Evolutionary conservation across 2,113 vertebrate species (phyloP).

Genomic region (Plecturocebus donacophilus): DNA sequence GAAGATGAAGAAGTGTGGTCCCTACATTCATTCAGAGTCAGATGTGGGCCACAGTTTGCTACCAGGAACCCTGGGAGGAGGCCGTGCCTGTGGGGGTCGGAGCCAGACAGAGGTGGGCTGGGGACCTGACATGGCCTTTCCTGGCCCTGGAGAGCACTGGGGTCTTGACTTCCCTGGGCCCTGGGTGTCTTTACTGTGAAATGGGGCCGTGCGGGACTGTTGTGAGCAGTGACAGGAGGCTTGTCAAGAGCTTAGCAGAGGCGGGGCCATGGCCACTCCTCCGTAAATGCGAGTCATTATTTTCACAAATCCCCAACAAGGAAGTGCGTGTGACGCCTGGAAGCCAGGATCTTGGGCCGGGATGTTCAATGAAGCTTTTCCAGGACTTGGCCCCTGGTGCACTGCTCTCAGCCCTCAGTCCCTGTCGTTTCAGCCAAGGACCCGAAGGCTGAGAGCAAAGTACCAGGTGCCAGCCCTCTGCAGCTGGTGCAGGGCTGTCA

Average conservation of each 20-base stretch:
- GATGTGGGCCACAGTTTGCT: not conserved
- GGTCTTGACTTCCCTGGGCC: not conserved
- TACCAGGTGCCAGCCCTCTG: not conserved
- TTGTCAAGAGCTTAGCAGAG: rapidly evolving
- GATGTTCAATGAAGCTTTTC: not conserved
- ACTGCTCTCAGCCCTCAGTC: not conserved
- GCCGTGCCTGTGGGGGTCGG: not conserved
- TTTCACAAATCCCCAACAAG: not conserved
- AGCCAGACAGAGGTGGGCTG: rapidly evolving
- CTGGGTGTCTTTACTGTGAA: rapidly evolving
- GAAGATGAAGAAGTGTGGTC: rapidly evolving
- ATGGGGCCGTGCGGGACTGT: rapidly evolving
- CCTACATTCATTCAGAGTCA: not conserved
- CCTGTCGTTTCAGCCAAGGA: not conserved
- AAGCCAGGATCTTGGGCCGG: rapidly evolving
- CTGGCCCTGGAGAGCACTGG: too few relatives aligned
- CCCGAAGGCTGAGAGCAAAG: not conserved
- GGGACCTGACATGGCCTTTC: rapidly evolving
- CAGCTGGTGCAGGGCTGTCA: not conserved
- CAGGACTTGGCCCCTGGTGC: too few relatives aligned
- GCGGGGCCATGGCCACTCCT: rapidly evolving
- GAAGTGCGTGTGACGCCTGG: too few relatives aligned
- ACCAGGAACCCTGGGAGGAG: rapidly evolving
- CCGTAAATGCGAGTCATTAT: rapidly evolving
- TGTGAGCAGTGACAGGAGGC: not conserved